A percentile compares a stretch with the other conserved stretches of the same genome.
Conservation (phyloP, 2,888 invertebrate species). For the Nymphalis polychloros region DNA sequence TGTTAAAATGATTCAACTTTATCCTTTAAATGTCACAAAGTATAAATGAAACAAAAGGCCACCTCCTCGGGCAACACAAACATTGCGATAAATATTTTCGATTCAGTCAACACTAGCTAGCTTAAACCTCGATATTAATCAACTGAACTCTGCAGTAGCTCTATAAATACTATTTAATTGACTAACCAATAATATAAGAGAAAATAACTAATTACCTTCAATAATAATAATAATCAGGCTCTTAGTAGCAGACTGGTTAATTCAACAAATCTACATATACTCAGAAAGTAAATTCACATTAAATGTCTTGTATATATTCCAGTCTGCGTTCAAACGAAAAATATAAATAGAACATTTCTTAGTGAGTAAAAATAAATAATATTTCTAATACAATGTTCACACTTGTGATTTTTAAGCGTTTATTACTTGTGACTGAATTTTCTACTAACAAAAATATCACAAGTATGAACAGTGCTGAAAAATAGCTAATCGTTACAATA, state of each 20-base stretch:
- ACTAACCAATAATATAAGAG: constrained; percentile 35
- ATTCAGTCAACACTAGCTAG: constrained; percentile 35
- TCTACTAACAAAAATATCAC: constrained; percentile 14
- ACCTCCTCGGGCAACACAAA: constrained; percentile 54
- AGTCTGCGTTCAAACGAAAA: constrained; percentile 17
- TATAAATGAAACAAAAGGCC: constrained; percentile 53
- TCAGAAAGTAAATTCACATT: neutral
- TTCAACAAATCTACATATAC: neutral
- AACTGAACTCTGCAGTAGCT: constrained; percentile 9
- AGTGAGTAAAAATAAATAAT: constrained; percentile 53
- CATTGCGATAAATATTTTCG: constrained; percentile 45
- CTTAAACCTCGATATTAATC: constrained; percentile 19
- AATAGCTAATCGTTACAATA: constrained; percentile 12
- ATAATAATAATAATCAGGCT: constrained; percentile 18
- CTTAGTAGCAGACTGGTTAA: constrained; percentile 11
- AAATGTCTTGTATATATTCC: constrained; percentile 1
- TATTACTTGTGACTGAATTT: constrained; percentile 20
- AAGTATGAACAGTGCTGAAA: constrained; percentile 26
- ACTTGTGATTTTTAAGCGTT: constrained; percentile 13
- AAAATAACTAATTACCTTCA: constrained; percentile 30
- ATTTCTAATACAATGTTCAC: constrained; percentile 33
- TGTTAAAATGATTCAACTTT: neutral
- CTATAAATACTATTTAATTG: constrained; percentile 31
- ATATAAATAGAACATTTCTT: constrained; percentile 46
- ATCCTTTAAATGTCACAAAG: neutral